Percentiles rank a stretch among this genome's conserved stretches.
Evolutionary conservation across 2,113 vertebrate species (phyloP).

Genomic region (Epinephelus lanceolatus): DNA sequence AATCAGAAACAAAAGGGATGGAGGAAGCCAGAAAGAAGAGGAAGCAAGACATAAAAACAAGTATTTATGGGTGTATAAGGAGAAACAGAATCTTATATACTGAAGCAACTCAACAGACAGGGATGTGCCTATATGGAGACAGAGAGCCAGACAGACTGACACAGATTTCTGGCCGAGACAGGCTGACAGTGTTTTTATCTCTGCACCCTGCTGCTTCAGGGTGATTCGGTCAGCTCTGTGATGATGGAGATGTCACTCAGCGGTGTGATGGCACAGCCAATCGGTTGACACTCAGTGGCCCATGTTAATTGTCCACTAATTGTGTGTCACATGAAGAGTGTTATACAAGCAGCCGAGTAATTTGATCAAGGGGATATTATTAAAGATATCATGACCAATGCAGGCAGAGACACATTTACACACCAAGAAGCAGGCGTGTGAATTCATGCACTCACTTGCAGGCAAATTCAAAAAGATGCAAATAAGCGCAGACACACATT

Average conservation of each 20-base stretch:
- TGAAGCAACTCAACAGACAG: background rate
- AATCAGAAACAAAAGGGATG: background rate
- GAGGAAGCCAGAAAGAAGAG: background rate
- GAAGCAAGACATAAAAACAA: rapidly evolving
- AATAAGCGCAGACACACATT: slow-evolving; percentile 5
- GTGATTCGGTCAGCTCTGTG: background rate
- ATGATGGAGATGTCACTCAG: slow-evolving; percentile 76
- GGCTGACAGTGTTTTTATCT: slow-evolving; percentile 8
- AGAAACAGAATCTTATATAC: background rate
- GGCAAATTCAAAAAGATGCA: slow-evolving; percentile 47
- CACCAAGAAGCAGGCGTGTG: background rate
- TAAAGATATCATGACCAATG: slow-evolving; percentile 61
- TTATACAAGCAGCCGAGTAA: slow-evolving; percentile 74
- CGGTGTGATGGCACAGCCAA: slow-evolving; percentile 66
- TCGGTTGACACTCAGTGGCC: slow-evolving; percentile 73
- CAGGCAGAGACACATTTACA: slow-evolving; percentile 22
- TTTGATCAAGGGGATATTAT: slow-evolving; percentile 72
- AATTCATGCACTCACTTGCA: background rate
- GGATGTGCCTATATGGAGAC: background rate
- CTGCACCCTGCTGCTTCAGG: slow-evolving; percentile 13
- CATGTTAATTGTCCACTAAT: slow-evolving; percentile 77
- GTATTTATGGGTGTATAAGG: background rate
- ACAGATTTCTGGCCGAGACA: background rate
- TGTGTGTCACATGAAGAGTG: slow-evolving; percentile 70
- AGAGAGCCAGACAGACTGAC: slow-evolving; percentile 16